Percentiles rank a stretch among this genome's conserved stretches.
phyloP scores from a whole-genome alignment of 2,888 invertebrate genomes.

The Agonopterix arenella region DNA sequence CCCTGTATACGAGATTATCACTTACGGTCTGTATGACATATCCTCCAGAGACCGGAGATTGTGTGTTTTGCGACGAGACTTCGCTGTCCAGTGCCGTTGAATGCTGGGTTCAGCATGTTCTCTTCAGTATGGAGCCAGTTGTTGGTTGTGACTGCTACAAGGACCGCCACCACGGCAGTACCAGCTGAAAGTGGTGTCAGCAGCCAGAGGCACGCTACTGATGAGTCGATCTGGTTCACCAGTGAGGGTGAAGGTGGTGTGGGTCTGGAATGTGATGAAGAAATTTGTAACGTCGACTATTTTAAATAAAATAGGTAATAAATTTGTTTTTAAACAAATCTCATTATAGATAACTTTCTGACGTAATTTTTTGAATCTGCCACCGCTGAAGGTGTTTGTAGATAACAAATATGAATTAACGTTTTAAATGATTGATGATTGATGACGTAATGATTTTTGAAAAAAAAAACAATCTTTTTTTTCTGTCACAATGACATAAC shows the following conservation, averaged over 20 bases:
- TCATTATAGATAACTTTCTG: no score
- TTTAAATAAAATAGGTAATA: no score
- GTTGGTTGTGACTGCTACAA: slow-evolving; percentile 85
- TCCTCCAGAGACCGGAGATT: slow-evolving; percentile 87
- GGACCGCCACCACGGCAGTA: slow-evolving; percentile 82
- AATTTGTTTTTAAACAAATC: no score
- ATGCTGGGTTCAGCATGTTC: slow-evolving; percentile 85
- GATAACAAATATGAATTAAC: no score
- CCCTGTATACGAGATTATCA: slow-evolving; percentile 23
- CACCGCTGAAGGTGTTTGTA: no score
- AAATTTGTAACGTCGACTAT: not conserved
- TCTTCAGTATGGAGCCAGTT: slow-evolving; percentile 94
- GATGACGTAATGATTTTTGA: no score
- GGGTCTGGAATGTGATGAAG: slow-evolving; percentile 46
- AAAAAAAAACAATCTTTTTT: no score
- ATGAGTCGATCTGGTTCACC: slow-evolving; percentile 74
- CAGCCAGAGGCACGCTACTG: slow-evolving; percentile 79
- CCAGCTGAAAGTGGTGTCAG: slow-evolving; percentile 82
- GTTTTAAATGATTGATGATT: no score
- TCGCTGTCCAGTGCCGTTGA: slow-evolving; percentile 86
- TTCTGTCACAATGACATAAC: no score
- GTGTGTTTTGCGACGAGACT: slow-evolving; percentile 84
- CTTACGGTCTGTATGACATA: slow-evolving; percentile 89
- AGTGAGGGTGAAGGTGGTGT: slow-evolving; percentile 64
- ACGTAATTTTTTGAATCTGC: no score